Percentiles rank a stretch among this genome's conserved stretches.
Conservation (phyloP, 2,888 invertebrate species). For the Alitta virens region DNA sequence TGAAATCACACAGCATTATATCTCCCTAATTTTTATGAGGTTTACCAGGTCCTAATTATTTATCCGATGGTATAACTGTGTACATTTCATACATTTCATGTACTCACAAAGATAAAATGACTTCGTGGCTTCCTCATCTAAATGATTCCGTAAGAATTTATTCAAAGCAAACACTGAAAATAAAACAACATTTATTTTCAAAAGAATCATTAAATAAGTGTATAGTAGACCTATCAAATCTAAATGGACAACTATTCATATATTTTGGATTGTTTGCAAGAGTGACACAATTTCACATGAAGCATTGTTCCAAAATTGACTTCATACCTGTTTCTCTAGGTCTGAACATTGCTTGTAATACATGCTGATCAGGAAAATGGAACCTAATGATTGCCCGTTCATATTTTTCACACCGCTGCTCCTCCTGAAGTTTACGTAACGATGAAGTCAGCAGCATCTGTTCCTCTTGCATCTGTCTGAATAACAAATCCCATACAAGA, state of each 20-base stretch:
- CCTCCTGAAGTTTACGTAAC: constrained; percentile 64
- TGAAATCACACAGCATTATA: background rate
- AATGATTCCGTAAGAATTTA: constrained; percentile 72
- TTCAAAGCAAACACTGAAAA: constrained; percentile 65
- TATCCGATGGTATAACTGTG: too few relatives aligned
- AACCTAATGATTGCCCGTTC: constrained; percentile 77
- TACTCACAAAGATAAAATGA: constrained; percentile 78
- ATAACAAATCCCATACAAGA: too few relatives aligned
- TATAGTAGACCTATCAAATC: too few relatives aligned
- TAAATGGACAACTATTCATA: too few relatives aligned
- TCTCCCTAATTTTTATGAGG: too few relatives aligned
- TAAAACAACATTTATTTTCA: too few relatives aligned
- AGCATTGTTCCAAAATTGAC: too few relatives aligned
- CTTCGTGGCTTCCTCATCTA: constrained; percentile 66
- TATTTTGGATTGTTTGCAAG: too few relatives aligned
- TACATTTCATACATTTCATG: too few relatives aligned
- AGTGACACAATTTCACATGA: too few relatives aligned
- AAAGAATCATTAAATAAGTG: too few relatives aligned
- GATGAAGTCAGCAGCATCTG: constrained; percentile 65
- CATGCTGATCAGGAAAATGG: constrained; percentile 81
- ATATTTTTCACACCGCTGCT: constrained; percentile 68
- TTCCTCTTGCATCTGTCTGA: background rate
- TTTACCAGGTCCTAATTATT: too few relatives aligned
- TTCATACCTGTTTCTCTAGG: constrained; percentile 67
- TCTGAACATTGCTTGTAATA: constrained; percentile 81